Base-by-base conservation (phyloP, 2,797 vertebrate species). In the Poecile montanus region DNA sequence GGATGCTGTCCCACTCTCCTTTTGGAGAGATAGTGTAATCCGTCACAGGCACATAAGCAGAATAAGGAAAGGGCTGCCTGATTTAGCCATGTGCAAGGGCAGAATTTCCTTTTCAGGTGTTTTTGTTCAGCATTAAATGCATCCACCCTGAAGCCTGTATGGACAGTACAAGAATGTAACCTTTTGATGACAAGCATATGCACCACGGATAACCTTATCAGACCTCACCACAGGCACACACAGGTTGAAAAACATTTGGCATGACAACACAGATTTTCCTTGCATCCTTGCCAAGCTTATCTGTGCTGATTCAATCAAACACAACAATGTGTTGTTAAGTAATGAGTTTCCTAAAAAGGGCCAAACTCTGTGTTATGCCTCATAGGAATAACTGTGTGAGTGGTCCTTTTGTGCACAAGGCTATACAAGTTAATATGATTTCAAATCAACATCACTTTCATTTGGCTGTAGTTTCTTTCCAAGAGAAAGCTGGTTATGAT, bases 211-310 rank as follows among this genome's bases (percentile, higher is more conserved):
- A 96, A 88, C 77, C 81, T 92, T 95, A 94, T 94, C 88, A 94
- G 79, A 83, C 67, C 84, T 88, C 79, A 88, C 82, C 85, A 81
- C 62, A 84, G 67, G 32, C 77, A 86, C 61, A 86, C 53, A 80
- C 73, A 86, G 94, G 89, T 94, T 92, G 95, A 77, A 93, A 87
- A 95, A 75, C 84, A 77, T 90, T 94, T 95, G 93, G 84, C 80
- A 50, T 70, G 73, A 80, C 73, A 89, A 84, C 57, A 89, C 22
- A 79, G 61, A 84, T 76, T 88, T 65, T 93, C 68, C 53, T 57
- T 62, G 16, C 68, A 74, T 51, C 27, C 51, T 78, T 88, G 94
- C 86, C 93, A 95, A 85, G 44, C 36, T 47, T 34, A 85, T 76
- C 66, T 10, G 11, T 79, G 70, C 74, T 89, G 91, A 93, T 85